Percentiles rank a stretch among this genome's conserved stretches.
Evolutionary conservation across 2,113 vertebrate species (phyloP).

Genomic region (Myocastor coypus): DNA sequence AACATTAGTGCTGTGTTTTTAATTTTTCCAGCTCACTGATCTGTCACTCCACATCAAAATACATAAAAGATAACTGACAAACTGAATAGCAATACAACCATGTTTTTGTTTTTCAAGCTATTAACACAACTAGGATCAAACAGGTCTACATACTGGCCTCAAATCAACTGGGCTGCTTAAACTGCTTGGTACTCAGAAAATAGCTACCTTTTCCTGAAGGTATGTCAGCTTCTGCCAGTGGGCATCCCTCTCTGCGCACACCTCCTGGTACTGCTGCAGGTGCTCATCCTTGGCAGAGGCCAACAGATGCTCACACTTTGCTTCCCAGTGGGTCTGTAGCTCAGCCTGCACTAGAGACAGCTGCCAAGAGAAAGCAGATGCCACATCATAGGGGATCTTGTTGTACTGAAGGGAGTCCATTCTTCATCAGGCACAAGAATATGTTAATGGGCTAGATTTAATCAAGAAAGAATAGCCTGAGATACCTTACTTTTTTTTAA

Average conservation of each 20-base stretch:
- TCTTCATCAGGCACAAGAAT: not conserved
- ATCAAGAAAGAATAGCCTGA: not conserved
- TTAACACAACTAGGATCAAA: not conserved
- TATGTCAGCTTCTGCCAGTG: constrained; percentile 87
- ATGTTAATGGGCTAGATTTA: not conserved
- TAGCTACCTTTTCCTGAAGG: constrained; percentile 91
- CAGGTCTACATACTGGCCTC: not conserved
- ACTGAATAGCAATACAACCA: not conserved
- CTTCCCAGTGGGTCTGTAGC: constrained; percentile 92
- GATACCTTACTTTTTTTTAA: constrained; percentile 12
- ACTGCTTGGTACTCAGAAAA: not conserved
- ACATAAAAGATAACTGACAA: not conserved
- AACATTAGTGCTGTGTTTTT: constrained; percentile 44
- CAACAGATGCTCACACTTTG: constrained; percentile 88
- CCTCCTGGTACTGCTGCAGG: constrained; percentile 86
- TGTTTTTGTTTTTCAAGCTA: constrained; percentile 56
- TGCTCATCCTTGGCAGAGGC: constrained; percentile 89
- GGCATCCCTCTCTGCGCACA: constrained; percentile 89
- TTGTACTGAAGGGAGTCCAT: not conserved
- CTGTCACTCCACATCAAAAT: not conserved
- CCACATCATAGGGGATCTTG: not conserved
- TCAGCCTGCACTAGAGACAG: constrained; percentile 91
- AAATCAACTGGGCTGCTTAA: not conserved
- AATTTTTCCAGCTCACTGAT: constrained; percentile 44
- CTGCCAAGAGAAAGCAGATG: constrained; percentile 72